Conservation (phyloP, 2,888 invertebrate genomes). For the Ariolimax columbianus region DNA sequence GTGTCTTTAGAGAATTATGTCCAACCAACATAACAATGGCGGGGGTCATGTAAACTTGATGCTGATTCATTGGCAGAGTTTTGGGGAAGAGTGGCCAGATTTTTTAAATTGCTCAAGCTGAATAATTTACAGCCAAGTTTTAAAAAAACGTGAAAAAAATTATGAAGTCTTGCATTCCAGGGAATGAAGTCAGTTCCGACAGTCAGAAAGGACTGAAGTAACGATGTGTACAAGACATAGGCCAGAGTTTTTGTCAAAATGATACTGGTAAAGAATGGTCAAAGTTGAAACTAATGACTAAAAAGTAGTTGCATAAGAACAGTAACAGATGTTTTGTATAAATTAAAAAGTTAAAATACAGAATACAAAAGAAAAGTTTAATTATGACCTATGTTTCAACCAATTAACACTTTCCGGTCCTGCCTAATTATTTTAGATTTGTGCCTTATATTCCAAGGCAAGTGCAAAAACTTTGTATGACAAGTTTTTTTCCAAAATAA, state of each 20-base stretch:
- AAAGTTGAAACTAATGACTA: no score
- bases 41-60: neutral
- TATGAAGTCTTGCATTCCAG: constrained; percentile 1
- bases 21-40: neutral
- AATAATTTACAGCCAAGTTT: constrained; percentile 25
- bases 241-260: neutral
- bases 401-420: no score
- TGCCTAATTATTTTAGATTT: no score
- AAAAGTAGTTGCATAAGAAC: no score
- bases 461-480: no score
- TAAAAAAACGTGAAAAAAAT: neutral
- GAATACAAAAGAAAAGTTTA: no score
- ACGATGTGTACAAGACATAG: neutral
- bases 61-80: neutral
- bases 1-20: neutral
- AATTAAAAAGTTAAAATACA: no score
- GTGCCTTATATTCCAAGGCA: no score
- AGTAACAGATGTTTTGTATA: no score
- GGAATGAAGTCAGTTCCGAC: neutral
- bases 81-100: neutral
- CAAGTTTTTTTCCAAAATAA: no score
- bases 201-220: neutral
- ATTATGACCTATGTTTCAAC: no score
- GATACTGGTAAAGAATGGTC: neutral
- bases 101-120: constrained; percentile 15